Evolutionary conservation across 2,888 invertebrate species (phyloP).

Genomic region (Drosophila basisetae): DNA sequence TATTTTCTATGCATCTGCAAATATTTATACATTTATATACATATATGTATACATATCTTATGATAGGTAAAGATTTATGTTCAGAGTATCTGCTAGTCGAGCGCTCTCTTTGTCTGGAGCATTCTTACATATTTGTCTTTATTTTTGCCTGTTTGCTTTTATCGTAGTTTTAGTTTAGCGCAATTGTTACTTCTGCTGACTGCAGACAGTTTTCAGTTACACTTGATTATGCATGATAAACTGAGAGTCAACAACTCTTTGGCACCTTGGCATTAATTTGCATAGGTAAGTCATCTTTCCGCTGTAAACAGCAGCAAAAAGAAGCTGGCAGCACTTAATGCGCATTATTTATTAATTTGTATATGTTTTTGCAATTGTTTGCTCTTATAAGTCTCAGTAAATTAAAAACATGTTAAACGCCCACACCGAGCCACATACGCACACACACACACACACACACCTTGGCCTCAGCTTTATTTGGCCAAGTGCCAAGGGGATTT

Average conservation of each 20-base stretch:
- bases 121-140: background rate
- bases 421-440: conserved; percentile 1
- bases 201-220: conserved; percentile 7
- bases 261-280: conserved; percentile 54
- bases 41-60: background rate
- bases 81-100: background rate
- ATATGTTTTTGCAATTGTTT: conserved; percentile 43
- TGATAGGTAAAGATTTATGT: background rate
- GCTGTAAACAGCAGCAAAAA: conserved; percentile 22
- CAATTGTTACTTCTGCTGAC: conserved; percentile 4
- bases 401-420: conserved; percentile 62
- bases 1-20: no score
- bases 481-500: conserved; percentile 71
- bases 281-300: conserved; percentile 32
- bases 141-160: background rate
- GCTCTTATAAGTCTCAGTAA: conserved; percentile 51
- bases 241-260: conserved; percentile 48
- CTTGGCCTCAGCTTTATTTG: conserved; percentile 36
- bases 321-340: conserved; percentile 18
- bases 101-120: background rate
- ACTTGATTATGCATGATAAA: background rate
- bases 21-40: background rate
- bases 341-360: conserved; percentile 39
- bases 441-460: background rate
- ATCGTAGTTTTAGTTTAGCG: background rate